Percentiles rank a stretch among this genome's conserved stretches.
Evolutionary conservation across 2,113 vertebrate species (phyloP).

Genomic region (Danio rerio): GRCz12tu NC_133191.1:14501001-14501500

Average conservation of each 20-base stretch:
- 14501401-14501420: conserved; percentile 63
- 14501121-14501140: background rate
- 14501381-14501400: conserved; percentile 58
- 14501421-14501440: conserved; percentile 91
- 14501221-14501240: conserved; percentile 65
- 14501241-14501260: conserved; percentile 65
- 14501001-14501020: background rate
- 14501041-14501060: background rate
- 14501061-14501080: background rate
- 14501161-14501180: conserved; percentile 36
- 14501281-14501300: conserved; percentile 55
- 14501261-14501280: conserved; percentile 54
- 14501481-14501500: conserved; percentile 93
- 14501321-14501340: conserved; percentile 58
- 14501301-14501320: conserved; percentile 61
- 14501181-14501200: conserved; percentile 6
- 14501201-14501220: conserved; percentile 10
- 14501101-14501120: background rate
- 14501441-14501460: conserved; percentile 96
- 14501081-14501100: background rate
- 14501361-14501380: conserved; percentile 58
- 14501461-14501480: conserved; percentile 98
- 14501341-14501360: conserved; percentile 60
- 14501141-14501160: conserved; percentile 4
- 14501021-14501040: conserved; percentile 1